These are phyloP conservation scores for Esperia sulphurella DNA, from an alignment of 2,888 invertebrate species.

Conservation along the genomic window DNA sequence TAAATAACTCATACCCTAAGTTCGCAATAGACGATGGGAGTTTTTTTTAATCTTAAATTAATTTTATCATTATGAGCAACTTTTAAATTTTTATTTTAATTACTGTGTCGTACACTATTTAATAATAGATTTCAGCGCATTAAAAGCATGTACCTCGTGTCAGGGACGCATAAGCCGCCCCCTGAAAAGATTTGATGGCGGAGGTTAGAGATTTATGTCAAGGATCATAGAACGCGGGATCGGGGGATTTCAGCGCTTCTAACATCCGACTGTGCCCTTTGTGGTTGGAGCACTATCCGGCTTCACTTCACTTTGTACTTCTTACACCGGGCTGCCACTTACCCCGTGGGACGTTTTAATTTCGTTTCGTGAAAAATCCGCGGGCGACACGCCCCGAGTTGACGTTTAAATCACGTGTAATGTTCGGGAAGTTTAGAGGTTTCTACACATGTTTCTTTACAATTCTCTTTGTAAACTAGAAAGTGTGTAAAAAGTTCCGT, in stretches of 20 bases:
- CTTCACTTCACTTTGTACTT: constrained; percentile 72
- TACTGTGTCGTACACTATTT: too few species aligned
- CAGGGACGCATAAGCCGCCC: constrained; percentile 68
- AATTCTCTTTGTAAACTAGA: too few species aligned
- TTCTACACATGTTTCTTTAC: too few species aligned
- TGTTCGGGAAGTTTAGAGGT: not conserved
- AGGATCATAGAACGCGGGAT: constrained; percentile 74
- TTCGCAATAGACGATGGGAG: too few species aligned
- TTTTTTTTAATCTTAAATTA: too few species aligned
- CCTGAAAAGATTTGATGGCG: constrained; percentile 77
- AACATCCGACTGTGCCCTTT: constrained; percentile 75
- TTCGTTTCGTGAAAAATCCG: constrained; percentile 63
- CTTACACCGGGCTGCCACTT: constrained; percentile 68
- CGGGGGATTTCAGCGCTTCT: constrained; percentile 73
- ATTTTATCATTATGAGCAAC: too few species aligned
- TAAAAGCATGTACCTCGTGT: constrained; percentile 66
- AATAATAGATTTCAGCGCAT: constrained; percentile 55
- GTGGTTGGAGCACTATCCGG: constrained; percentile 74
- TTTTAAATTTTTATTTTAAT: too few species aligned
- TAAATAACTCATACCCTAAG: too few species aligned
- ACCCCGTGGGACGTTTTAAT: constrained; percentile 73
- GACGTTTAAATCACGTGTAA: not conserved
- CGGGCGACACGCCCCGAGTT: too few species aligned
- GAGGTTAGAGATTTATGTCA: constrained; percentile 78
- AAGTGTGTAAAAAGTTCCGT: too few species aligned